A percentile compares a stretch with the other conserved stretches of the same genome.
These are phyloP conservation scores for Calidris pugnax DNA, from an alignment of 2,113 vertebrate species.

Conservation along the genomic window DNA sequence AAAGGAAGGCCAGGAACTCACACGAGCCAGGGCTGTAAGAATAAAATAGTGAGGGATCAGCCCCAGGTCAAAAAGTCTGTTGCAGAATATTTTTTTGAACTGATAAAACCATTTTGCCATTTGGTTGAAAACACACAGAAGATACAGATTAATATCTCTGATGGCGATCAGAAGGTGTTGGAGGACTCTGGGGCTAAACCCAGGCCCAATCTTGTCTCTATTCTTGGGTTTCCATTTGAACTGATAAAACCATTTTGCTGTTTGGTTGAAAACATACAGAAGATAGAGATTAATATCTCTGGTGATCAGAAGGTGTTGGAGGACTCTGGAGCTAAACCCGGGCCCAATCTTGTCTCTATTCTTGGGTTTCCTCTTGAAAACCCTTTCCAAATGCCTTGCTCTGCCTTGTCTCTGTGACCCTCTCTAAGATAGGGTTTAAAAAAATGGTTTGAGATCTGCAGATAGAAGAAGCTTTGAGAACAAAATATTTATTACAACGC, in stretches of 20 bases:
- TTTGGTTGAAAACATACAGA: not conserved
- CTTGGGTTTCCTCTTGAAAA: not conserved
- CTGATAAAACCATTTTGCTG: too few species aligned
- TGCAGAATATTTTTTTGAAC: not conserved
- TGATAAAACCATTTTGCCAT: not conserved
- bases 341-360: accelerated
- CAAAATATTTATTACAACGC: not conserved
- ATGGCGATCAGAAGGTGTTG: accelerated
- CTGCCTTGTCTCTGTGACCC: not conserved
- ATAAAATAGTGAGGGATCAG: not conserved
- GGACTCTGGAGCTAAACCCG: not conserved
- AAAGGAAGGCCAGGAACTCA: not conserved
- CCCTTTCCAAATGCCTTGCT: not conserved
- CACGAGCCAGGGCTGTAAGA: not conserved
- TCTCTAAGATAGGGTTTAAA: too few species aligned
- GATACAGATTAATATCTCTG: not conserved
- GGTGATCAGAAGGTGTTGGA: accelerated
- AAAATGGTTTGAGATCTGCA: not conserved
- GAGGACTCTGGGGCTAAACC: not conserved
- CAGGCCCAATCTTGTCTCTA: accelerated
- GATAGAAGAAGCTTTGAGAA: not conserved
- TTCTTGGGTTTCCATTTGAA: not conserved
- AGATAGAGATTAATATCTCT: not conserved
- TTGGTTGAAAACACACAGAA: not conserved
- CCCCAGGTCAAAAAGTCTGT: not conserved